phyloP scores from a whole-genome alignment of 2,888 invertebrate genomes.

The Rotaria sp. region DNA sequence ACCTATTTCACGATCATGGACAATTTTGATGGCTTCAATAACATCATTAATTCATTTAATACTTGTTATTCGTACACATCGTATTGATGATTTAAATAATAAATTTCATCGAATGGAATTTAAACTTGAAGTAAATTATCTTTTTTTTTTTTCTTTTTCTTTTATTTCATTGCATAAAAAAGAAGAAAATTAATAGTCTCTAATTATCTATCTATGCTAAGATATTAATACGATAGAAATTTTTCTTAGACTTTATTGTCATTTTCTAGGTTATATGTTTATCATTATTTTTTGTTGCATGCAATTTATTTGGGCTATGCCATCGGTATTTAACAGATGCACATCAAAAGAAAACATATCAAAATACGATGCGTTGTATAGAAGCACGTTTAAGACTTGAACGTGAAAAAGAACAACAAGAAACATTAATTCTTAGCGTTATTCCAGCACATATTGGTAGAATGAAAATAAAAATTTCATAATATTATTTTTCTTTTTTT shows the following conservation, averaged over 20 bases:
- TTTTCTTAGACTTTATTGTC: too few relatives aligned
- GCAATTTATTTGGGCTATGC: constrained; percentile 75
- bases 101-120: not conserved
- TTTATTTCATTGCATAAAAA: too few relatives aligned
- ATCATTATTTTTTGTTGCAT: constrained; percentile 68
- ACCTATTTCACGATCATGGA: not conserved
- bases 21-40: not conserved
- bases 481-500: not conserved
- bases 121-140: not conserved
- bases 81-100: not conserved
- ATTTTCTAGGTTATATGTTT: constrained; percentile 68
- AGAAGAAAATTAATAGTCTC: too few relatives aligned
- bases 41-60: not conserved
- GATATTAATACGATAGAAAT: too few relatives aligned
- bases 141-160: constrained; percentile 42
- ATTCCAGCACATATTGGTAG: constrained; percentile 76
- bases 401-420: constrained; percentile 85
- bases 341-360: constrained; percentile 78
- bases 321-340: constrained; percentile 79
- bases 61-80: not conserved
- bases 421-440: constrained; percentile 78
- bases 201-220: too few relatives aligned
- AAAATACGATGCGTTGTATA: constrained; percentile 78
- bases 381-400: constrained; percentile 84
- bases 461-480: not conserved